Base-by-base conservation (phyloP, 2,113 vertebrate species). In the Origma solitaria region DNA sequence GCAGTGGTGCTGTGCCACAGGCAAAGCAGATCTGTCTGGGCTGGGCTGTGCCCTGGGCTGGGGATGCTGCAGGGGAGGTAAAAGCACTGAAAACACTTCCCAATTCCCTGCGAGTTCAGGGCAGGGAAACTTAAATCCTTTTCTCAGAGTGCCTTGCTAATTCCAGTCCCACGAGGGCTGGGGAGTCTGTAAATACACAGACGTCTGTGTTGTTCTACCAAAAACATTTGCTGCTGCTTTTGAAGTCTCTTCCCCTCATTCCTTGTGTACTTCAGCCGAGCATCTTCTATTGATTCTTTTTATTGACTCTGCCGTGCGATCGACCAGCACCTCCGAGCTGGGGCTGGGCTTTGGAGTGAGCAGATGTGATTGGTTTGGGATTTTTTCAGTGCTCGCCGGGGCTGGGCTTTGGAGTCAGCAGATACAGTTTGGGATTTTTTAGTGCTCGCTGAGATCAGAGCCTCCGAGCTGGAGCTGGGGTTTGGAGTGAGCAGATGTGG, bases 231-330 rank as follows among this genome's bases (percentile, higher is more conserved):
- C 82, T 90, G 93, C 70, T 58, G 70, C 88, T 95, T 88, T 68
- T 47, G 45, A 83, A 94, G 79, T 47, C 60, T 88, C 53, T 92
- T 40, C 49, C 42, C 79, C 58, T 95, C n/a, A 58, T 92, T 85
- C 90, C 60, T 53, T 21, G 75, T 69, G 54, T 30, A 15, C 90
- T 85, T 86, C 42, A 93, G 90, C 82, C 25, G 90, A 95, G 71
- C 93, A 82, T 94, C 92, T 95, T 42, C 4, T 25, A 96, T 95
- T 35, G 95, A 96, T 96, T 30, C 50, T 25, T 86, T 94, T 82
- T 90, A 97, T 97, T 85, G 96, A 97, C 94, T 76, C 78, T 86
- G 86, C 77, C 27, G 49, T 25, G 90, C 88, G 65, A 94, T 97
- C 97, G 93, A 96, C 97, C 96, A 84, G 94, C 71, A 33, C 57